phyloP scores from a whole-genome alignment of 2,888 invertebrate genomes.

The Heliconius aoede region DNA sequence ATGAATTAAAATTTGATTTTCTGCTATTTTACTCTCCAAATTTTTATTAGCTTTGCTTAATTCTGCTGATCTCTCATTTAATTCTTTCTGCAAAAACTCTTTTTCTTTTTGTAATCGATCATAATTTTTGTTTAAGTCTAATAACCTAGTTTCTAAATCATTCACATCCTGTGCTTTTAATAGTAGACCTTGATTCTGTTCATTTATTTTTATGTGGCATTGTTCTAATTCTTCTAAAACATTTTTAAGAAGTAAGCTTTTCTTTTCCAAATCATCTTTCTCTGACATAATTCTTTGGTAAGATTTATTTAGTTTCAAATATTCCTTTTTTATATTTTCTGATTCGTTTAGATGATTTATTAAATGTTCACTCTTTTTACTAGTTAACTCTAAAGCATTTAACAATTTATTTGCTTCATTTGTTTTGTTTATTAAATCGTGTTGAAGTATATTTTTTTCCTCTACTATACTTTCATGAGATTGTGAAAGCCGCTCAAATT shows the following conservation, averaged over 20 bases:
- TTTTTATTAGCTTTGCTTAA: constrained; percentile 55
- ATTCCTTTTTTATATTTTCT: constrained; percentile 45
- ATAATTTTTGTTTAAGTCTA: constrained; percentile 56
- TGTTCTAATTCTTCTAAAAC: constrained; percentile 50
- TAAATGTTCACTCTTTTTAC: constrained; percentile 48
- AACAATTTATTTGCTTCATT: constrained; percentile 42
- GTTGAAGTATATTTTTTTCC: constrained; percentile 60
- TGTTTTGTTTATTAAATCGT: constrained; percentile 53
- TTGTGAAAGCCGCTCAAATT: constrained; percentile 57
- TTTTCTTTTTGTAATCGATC: constrained; percentile 57
- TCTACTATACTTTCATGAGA: constrained; percentile 53
- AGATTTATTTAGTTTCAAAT: constrained; percentile 37
- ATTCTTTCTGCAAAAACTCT: constrained; percentile 52
- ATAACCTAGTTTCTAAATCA: constrained; percentile 53
- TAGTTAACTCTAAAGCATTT: constrained; percentile 45
- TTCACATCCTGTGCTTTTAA: constrained; percentile 49
- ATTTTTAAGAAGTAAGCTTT: constrained; percentile 39
- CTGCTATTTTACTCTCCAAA: constrained; percentile 61
- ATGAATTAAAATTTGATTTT: constrained; percentile 57
- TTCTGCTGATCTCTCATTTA: constrained; percentile 57
- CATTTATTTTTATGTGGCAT: constrained; percentile 55
- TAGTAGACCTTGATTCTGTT: constrained; percentile 53
- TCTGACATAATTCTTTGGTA: constrained; percentile 44
- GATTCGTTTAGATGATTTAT: constrained; percentile 43
- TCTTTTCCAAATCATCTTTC: constrained; percentile 42